Evolutionary conservation across 2,888 invertebrate genomes (phyloP).

Genomic region (Agonum fuliginosum): DNA sequence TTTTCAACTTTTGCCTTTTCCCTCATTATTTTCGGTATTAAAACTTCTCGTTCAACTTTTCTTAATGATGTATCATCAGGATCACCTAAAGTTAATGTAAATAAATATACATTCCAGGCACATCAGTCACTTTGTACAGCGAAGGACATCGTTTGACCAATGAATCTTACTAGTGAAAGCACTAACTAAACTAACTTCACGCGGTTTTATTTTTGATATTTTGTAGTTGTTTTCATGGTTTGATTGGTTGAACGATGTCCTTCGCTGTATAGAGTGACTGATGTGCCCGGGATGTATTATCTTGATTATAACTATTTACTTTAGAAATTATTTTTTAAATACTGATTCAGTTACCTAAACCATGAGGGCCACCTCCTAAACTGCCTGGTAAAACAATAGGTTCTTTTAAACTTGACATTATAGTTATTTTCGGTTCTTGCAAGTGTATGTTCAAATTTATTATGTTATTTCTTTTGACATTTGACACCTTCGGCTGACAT

Average conservation of each 20-base stretch:
- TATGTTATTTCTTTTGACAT: too few species aligned
- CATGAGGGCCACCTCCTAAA: constrained; percentile 75
- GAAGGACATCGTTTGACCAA: background rate
- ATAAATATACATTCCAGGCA: background rate
- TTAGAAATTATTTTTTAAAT: constrained; percentile 9
- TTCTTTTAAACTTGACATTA: constrained; percentile 49
- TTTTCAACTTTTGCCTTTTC: constrained; percentile 87
- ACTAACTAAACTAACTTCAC: too few species aligned
- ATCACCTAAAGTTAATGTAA: constrained; percentile 79
- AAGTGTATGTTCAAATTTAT: background rate
- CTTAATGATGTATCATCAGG: constrained; percentile 88
- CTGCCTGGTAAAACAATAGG: constrained; percentile 71
- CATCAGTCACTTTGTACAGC: too few species aligned
- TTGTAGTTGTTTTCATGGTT: too few species aligned
- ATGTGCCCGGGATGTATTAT: too few species aligned
- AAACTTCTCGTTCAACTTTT: constrained; percentile 90
- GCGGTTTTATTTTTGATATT: too few species aligned
- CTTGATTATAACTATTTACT: too few species aligned
- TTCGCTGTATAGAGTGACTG: too few species aligned
- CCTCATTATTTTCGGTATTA: constrained; percentile 92
- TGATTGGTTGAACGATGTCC: too few species aligned
- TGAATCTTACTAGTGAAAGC: too few species aligned
- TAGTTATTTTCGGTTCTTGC: background rate
- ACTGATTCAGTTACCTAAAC: constrained; percentile 73
- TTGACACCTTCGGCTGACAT: too few species aligned